Evolutionary conservation across 2,113 vertebrate species (phyloP), one percentile per base, ranked within the genome.

Genomic region (Lophura nycthemera): DNA sequence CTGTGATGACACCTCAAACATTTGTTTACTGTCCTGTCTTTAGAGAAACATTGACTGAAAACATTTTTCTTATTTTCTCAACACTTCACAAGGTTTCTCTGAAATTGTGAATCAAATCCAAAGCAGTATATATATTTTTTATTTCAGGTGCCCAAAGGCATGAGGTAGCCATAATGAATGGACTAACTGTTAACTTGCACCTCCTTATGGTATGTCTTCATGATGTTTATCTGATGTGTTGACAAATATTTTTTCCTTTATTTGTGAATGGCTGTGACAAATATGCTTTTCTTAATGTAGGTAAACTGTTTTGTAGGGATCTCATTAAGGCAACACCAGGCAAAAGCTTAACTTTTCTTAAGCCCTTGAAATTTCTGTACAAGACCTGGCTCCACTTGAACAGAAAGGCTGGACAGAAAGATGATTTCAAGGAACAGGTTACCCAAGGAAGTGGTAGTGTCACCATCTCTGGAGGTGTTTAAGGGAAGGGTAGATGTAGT

Each of bases 161-260:
- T 70, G 98, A 98, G 96, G 94, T 98, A 94, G 98, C 95, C 6
- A 94, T 99, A 97, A 99, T 99, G 98, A 99, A 99, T 13, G 98
- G 98, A 18, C 96, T 99, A 93, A 99, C 98, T 7, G 98, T 99
- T 56, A 99, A 99, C 97, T 96, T 99, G 83, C 99, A 99, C 95
- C 98, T 99, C 63, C 96, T 97, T 24, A 89, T 99, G 98, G 99
- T 99, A 97, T 96, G 97, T 92, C 57, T 71, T 94, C 69, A 43
- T 3, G 17, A 83, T 82, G 22, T 66, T 77, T 92, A 71, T 73
- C 94, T 91, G 75, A 90, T 74, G 63, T 63, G 73, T 94, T 94
- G 70, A 64, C 82, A 56, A 95, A 69, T 79, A 22, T 47, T 75
- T 80, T 52, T 75, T 83, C 64, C 30, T 86, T 83, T 83, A 50